phyloP scores from a whole-genome alignment of 2,888 invertebrate species.

The Merodon equestris region DNA sequence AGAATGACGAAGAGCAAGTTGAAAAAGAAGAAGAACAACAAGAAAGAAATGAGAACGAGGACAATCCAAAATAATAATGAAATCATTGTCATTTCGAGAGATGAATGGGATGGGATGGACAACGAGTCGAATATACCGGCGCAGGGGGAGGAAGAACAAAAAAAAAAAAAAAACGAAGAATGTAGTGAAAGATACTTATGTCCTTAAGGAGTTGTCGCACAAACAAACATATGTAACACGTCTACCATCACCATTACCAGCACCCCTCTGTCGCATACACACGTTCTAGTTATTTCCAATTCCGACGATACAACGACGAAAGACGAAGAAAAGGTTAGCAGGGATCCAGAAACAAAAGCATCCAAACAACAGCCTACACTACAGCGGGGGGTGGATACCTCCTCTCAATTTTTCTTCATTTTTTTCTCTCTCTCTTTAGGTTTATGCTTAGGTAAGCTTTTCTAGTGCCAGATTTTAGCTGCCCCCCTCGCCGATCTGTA shows the following conservation, averaged over 20 bases:
- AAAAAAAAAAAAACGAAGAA: no score
- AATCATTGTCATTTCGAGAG: constrained; percentile 67
- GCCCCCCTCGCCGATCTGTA: constrained; percentile 30
- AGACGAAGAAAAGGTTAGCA: constrained; percentile 52
- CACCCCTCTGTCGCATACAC: background rate
- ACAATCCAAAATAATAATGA: constrained; percentile 69
- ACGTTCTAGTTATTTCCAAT: constrained; percentile 45
- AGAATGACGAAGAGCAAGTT: background rate
- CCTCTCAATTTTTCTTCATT: background rate
- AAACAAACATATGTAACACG: constrained; percentile 62
- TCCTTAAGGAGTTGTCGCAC: constrained; percentile 65
- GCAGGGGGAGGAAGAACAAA: background rate
- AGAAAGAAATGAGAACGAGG: constrained; percentile 65
- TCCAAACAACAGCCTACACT: constrained; percentile 18
- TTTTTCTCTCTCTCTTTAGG: constrained; percentile 10
- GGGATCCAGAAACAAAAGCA: constrained; percentile 55
- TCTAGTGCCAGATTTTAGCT: constrained; percentile 67
- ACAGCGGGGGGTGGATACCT: constrained; percentile 8
- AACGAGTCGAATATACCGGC: background rate
- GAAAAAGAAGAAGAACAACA: constrained; percentile 38
- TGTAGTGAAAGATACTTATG: constrained; percentile 48
- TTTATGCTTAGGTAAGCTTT: constrained; percentile 61
- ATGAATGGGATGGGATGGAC: constrained; percentile 31
- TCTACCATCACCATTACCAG: constrained; percentile 10
- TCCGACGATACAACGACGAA: constrained; percentile 18